phyloP scores from a whole-genome alignment of 2,888 invertebrate genomes.

The Scaptomyza caliginosa region DNA sequence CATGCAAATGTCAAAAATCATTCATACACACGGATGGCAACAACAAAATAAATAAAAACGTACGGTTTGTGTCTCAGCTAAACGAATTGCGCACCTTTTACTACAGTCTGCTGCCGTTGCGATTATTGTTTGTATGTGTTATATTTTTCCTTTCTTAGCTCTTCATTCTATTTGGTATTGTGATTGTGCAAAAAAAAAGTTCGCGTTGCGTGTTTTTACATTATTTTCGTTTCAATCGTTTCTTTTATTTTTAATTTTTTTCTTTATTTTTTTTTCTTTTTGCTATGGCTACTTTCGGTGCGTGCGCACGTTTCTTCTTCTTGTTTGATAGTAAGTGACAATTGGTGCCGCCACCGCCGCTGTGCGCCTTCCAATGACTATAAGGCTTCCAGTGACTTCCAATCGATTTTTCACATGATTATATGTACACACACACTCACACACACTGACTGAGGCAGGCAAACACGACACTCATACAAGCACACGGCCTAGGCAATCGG shows the following conservation, averaged over 20 bases:
- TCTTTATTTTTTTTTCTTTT: slow-evolving; percentile 21
- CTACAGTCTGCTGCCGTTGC: slow-evolving; percentile 21
- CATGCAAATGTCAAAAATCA: slow-evolving; percentile 58
- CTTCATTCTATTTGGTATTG: slow-evolving; percentile 1
- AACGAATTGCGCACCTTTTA: slow-evolving; percentile 63
- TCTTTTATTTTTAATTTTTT: slow-evolving; percentile 18
- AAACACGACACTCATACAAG: slow-evolving; percentile 10
- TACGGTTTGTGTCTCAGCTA: slow-evolving; percentile 56
- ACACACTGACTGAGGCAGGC: no score
- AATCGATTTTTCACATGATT: slow-evolving; percentile 83
- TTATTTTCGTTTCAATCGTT: slow-evolving; percentile 26
- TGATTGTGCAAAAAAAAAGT: slow-evolving; percentile 21
- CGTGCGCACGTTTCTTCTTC: slow-evolving; percentile 72
- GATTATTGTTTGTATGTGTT: slow-evolving; percentile 2
- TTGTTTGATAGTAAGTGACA: slow-evolving; percentile 72
- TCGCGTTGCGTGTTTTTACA: slow-evolving; percentile 22
- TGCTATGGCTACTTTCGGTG: slow-evolving; percentile 43
- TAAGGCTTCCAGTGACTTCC: slow-evolving; percentile 67
- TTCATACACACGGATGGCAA: slow-evolving; percentile 43
- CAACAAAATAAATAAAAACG: slow-evolving; percentile 47
- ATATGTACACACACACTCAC: slow-evolving; percentile 48
- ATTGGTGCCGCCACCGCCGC: slow-evolving; percentile 65
- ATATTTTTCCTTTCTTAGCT: not conserved
- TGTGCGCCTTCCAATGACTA: slow-evolving; percentile 57
- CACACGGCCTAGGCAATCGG: slow-evolving; percentile 21